Evolutionary conservation across 2,797 vertebrate genomes (phyloP), one percentile per base, ranked within the genome.

Genomic region (Pitangus sulphuratus): DNA sequence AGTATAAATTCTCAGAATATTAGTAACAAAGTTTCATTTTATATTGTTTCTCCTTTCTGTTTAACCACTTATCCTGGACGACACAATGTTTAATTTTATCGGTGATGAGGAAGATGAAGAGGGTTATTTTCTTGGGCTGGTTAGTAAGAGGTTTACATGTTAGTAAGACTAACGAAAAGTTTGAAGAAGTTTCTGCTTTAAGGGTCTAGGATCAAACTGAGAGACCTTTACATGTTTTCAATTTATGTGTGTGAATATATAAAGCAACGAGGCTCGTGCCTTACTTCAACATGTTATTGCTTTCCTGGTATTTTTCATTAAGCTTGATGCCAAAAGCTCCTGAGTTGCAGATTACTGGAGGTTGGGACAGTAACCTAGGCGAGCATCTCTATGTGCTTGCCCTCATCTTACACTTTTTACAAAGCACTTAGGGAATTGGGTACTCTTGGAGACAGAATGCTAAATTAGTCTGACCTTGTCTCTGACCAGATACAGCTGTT

Each of bases 401-500:
- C 69, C 70, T 84, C 83, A 48, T 81, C 91, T 88, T 94, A 91
- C 17, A 61, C 65, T 76, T 95, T 94, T 93, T 95, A 94, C 1
- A 3, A 66, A 95, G 77, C 90, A 91, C 87, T 91, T 91, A 94
- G 83, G 90, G 83, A 95, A 90, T 57, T 87, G 66, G 50, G 76
- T 76, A 88, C 72, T 84, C 39, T 44, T 87, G 58, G 76, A 95
- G 65, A 86, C 77, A 87, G 72, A 95, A 90, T 69, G 77, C 31
- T 93, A 91, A 95, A 95, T 96, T 88, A 93, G 35, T 70, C 65
- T 91, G 94, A 95, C 95, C 92, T 95, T 91, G 95, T 84, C 88
- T 91, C 69, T 72, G 87, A 69, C 94, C 94, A 96, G 88, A 77
- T 95, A 91, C 91, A 95, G 93, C 93, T 95, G 93, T 95, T 95